Evolutionary conservation across 2,888 invertebrate species (phyloP), one percentile per base, ranked within the genome.

Genomic region (Podabrus alpinus): DNA sequence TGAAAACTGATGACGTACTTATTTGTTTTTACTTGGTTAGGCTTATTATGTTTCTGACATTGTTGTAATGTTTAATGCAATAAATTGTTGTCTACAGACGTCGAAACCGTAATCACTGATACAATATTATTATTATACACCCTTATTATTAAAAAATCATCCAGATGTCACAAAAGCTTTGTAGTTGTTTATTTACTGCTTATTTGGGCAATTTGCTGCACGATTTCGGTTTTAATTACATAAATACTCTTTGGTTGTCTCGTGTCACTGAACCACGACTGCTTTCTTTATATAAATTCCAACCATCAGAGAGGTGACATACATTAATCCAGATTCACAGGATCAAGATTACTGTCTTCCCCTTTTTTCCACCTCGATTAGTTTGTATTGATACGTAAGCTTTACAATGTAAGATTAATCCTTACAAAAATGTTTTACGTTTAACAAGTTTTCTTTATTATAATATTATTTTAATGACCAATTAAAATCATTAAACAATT

Each of bases 261-360:
- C 29, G 66, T 72, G 75, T 75, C 75, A 75, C 68, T 75, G 75
- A 75, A 75, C 75, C 45, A 75, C 64, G 66, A 61, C n/a, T 69
- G 59, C 72, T 66, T 64, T 68, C 71, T 72, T 69, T 69, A 61
- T 62, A 75, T 66, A 61, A 71, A 75, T 75, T 75, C 75, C 75
- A 72, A 25, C 62, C 61, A 71, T 74, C 68, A 60, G 24, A 68
- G 68, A 69, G 70, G 75, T 70, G 75, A 75, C 75, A 73, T 71
- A 71, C 70, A 72, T 74, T 76, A 76, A 76, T 74, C 69, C 74
- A 73, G 45, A 76, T 74, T 76, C 73, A 76, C 64, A 73, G 75
- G 71, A 74, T 76, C 71, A 75, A 78, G 78, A 78, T 78, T 78
- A 78, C 74, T 78, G 78, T 78, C 78, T 75, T 68, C 62, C 68